A percentile compares a stretch with the other conserved stretches of the same genome.
Conservation (phyloP, 53 echinoderm and acorn worm species). For the Zoroaster sp. region DNA sequence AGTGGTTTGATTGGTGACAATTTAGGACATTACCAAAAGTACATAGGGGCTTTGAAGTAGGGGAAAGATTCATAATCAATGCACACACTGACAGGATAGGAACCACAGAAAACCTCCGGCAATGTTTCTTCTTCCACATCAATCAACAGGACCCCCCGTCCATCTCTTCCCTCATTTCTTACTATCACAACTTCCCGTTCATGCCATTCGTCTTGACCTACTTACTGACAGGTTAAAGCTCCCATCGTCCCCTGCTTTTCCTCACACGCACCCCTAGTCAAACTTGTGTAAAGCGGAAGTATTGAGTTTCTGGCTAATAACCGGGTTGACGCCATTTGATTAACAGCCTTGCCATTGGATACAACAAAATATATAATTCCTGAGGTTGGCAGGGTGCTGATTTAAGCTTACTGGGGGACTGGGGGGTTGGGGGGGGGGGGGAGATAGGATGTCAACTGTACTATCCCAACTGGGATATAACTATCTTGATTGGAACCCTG, state of each 20-base stretch:
- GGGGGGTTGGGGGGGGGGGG: no score
- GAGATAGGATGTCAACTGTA: no score
- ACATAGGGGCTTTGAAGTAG: no score
- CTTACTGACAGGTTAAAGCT: background rate
- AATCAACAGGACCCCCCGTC: background rate
- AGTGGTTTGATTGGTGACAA: no score
- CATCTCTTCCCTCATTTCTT: background rate
- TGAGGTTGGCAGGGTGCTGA: background rate
- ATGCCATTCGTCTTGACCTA: background rate
- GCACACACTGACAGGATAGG: background rate
- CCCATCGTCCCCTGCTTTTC: background rate
- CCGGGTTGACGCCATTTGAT: constrained; percentile 7
- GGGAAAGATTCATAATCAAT: no score
- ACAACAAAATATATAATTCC: background rate
- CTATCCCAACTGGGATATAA: no score
- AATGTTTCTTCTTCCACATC: background rate
- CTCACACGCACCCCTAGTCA: background rate
- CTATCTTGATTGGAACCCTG: no score
- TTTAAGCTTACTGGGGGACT: no score
- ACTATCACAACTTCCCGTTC: background rate
- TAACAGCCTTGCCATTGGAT: background rate
- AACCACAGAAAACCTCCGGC: background rate
- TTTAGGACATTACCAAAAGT: no score
- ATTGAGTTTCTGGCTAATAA: constrained; percentile 1
- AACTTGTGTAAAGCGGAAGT: constrained; percentile 13